Conservation (phyloP, 1,140 invertebrate genomes). For the Drosophila sucinea region DNA sequence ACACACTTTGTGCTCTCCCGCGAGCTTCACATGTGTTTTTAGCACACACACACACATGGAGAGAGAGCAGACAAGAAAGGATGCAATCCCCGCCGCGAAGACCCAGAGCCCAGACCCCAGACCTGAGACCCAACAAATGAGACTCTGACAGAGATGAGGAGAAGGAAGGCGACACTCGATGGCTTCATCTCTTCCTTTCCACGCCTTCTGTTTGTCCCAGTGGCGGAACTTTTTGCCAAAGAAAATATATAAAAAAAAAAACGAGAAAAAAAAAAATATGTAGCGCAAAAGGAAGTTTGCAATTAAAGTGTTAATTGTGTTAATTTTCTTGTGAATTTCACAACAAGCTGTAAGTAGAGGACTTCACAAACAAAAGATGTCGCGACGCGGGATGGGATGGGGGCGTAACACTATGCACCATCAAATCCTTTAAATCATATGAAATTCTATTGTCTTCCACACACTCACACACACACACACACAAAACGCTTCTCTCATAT, state of each 20-base stretch:
- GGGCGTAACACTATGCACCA: not conserved
- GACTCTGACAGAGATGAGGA: constrained; percentile 26
- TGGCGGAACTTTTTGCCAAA: constrained; percentile 62
- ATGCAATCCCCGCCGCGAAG: constrained; percentile 41
- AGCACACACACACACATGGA: constrained; percentile 36
- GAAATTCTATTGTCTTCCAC: constrained; percentile 2
- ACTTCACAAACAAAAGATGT: constrained; percentile 22
- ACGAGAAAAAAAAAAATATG: constrained; percentile 40
- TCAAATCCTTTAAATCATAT: constrained; percentile 26
- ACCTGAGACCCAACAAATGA: constrained; percentile 26
- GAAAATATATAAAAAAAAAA: not conserved
- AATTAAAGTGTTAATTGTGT: constrained; percentile 81
- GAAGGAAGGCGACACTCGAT: constrained; percentile 26
- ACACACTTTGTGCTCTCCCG: constrained; percentile 17
- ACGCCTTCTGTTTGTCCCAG: constrained; percentile 29
- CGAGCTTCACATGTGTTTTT: constrained; percentile 18
- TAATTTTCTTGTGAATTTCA: constrained; percentile 76
- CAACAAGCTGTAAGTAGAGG: constrained; percentile 14
- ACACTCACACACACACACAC: no score
- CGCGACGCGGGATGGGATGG: not conserved
- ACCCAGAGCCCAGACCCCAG: not conserved
- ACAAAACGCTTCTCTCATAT: not conserved
- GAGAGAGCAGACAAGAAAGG: constrained; percentile 32
- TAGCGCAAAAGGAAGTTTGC: constrained; percentile 73
- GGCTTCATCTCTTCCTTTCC: constrained; percentile 27